Conservation (phyloP, 2,113 vertebrate genomes). For the Bos indicus region DNA sequence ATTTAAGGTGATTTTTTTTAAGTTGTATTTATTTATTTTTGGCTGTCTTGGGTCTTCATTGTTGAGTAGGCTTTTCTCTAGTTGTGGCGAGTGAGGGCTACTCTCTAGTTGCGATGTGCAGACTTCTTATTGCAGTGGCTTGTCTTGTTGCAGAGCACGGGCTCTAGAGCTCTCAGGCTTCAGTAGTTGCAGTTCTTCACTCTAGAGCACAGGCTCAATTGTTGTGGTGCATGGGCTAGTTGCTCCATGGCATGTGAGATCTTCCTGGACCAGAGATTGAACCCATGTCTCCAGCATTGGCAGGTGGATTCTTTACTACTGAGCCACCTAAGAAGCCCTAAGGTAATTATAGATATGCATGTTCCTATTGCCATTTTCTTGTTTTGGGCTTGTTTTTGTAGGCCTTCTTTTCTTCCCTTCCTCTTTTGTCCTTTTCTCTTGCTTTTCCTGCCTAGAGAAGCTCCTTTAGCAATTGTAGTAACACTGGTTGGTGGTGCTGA, state of each 20-base stretch:
- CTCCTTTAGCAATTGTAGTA: background rate
- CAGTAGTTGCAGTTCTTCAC: background rate
- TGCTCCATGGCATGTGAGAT: background rate
- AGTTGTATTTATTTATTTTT: background rate
- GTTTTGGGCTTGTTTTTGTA: background rate
- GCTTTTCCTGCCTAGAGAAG: background rate
- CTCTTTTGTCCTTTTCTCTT: background rate
- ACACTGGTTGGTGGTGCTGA: background rate
- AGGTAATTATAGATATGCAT: background rate
- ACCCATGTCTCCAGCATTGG: background rate
- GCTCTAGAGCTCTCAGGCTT: background rate
- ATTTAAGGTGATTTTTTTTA: background rate
- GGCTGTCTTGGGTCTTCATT: background rate
- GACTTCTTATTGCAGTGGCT: background rate
- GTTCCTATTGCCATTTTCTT: background rate
- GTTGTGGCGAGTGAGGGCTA: background rate
- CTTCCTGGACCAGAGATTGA: background rate
- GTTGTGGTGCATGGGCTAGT: background rate
- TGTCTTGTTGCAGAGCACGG: background rate
- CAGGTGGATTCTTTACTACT: background rate
- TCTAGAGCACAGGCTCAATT: background rate
- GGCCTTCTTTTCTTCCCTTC: background rate
- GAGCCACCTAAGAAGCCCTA: background rate
- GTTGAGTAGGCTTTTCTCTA: background rate
- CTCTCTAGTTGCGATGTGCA: background rate